Percentiles rank a stretch among this genome's conserved stretches.
These are phyloP conservation scores for Dynastes grantii DNA, from an alignment of 2,888 invertebrate genomes.

Conservation along the genomic window DNA sequence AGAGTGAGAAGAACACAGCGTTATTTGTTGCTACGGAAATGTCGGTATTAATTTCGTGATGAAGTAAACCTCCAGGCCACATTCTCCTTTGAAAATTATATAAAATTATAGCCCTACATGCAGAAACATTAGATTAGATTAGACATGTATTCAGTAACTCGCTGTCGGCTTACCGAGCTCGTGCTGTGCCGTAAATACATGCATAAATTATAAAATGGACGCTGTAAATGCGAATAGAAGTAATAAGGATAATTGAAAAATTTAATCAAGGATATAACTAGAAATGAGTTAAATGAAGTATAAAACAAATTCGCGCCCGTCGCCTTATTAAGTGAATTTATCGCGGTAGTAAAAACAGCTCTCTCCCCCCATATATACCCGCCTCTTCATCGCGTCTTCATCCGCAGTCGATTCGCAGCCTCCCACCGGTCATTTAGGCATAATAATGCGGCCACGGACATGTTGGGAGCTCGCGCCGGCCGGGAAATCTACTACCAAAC, in stretches of 20 bases:
- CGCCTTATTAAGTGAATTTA: constrained; percentile 46
- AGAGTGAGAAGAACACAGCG: too few relatives aligned
- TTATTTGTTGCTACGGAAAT: too few relatives aligned
- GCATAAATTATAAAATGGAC: constrained; percentile 22
- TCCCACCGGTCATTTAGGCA: constrained; percentile 13
- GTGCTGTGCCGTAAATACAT: not conserved
- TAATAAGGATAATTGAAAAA: constrained; percentile 51
- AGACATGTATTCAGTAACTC: not conserved
- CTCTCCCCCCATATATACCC: not conserved
- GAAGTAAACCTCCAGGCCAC: too few relatives aligned
- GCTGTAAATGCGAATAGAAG: constrained; percentile 18
- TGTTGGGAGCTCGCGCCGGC: not conserved
- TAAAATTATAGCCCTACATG: too few relatives aligned
- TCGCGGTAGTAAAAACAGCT: constrained; percentile 28
- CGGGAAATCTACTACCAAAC: constrained; percentile 10
- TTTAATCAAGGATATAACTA: constrained; percentile 49
- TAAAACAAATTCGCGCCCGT: constrained; percentile 46
- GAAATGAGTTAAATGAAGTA: constrained; percentile 50
- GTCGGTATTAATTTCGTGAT: too few relatives aligned
- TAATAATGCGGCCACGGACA: constrained; percentile 11
- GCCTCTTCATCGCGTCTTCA: not conserved
- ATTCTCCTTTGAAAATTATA: too few relatives aligned
- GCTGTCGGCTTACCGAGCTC: not conserved
- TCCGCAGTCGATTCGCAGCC: not conserved
- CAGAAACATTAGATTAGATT: too few relatives aligned